Evolutionary conservation across 2,888 invertebrate genomes (phyloP), one percentile per base, ranked within the genome.

Genomic region (Caenorhabditis zanzibari): DNA sequence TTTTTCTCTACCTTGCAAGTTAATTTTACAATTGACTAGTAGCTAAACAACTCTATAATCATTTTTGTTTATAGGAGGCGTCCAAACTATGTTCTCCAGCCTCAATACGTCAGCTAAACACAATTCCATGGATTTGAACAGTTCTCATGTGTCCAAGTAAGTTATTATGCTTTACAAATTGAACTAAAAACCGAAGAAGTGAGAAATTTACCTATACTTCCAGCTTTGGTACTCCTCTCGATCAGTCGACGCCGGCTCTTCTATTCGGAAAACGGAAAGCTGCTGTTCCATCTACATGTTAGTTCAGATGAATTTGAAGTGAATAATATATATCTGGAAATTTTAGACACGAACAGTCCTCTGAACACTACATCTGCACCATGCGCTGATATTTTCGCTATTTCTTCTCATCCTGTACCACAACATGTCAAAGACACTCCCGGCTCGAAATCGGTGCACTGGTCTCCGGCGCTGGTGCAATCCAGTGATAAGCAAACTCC

Each of bases 351-450:
- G 19, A 82, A 84, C 35, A 81, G 79, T 47, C 80, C 85, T 3
- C 7, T 80, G 24, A 77, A 59, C 49, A 72, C 82, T 6, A 61
- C 80, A 3, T 82, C 85, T 10, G 83, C 85, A 0, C 87, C 88
- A n/a, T 83, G 82, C n/a, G 63, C 82, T 9, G 88, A 88, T 54
- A 87, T 88, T 56, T 88, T 88, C 66, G 86, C 88, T 0, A 84
- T 74, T 10, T 81, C 87, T 19, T 49, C 85, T 19, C 77, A 47
- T 16, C 5, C 84, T 14, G 59, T 88, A 52, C 88, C 88, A 2
- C 47, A 69, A n/a, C 86, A 86, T 80, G 69, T 88, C 49, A 83
- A 84, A 82, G 86, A 85, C 71, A 81, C 56, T 28, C 58, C 71
- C 4, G 66, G 75, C 6, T 32, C 71, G 16, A 74, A 84, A 64